Evolutionary conservation across 2,888 invertebrate genomes (phyloP).

Genomic region (Hybos culiciformis): DNA sequence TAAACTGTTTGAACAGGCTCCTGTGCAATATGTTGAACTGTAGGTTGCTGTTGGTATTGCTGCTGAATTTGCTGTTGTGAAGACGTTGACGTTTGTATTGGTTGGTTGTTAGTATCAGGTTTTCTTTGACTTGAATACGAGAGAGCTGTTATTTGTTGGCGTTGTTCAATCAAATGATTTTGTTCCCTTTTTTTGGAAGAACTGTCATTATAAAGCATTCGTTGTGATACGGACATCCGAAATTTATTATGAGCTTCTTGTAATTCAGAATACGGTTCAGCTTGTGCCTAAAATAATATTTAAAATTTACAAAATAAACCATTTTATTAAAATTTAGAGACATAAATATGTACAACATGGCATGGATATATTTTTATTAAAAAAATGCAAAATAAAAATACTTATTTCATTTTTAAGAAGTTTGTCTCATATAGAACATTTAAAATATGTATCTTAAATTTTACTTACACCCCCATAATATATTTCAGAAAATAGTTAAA

Average conservation of each 20-base stretch:
- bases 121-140: constrained; percentile 19
- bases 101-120: constrained; percentile 5
- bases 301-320: neutral
- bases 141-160: constrained; percentile 57
- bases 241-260: constrained; percentile 64
- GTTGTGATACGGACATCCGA: constrained; percentile 53
- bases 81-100: constrained; percentile 13
- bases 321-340: neutral
- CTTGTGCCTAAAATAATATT: constrained; percentile 54
- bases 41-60: constrained; percentile 10
- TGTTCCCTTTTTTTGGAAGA: constrained; percentile 43
- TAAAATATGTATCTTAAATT: too few relatives aligned
- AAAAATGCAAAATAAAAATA: too few relatives aligned
- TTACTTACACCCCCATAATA: too few relatives aligned
- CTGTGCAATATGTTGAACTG: neutral
- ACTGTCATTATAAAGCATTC: constrained; percentile 49
- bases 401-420: too few relatives aligned
- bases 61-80: constrained; percentile 19
- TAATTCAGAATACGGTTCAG: constrained; percentile 66
- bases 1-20: neutral
- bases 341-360: too few relatives aligned
- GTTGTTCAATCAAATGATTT: constrained; percentile 47
- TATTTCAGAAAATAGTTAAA: too few relatives aligned
- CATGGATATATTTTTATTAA: too few relatives aligned
- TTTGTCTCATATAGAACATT: too few relatives aligned